Evolutionary conservation across 2,888 invertebrate genomes (phyloP).

Genomic region (Salpingus planirostris): DNA sequence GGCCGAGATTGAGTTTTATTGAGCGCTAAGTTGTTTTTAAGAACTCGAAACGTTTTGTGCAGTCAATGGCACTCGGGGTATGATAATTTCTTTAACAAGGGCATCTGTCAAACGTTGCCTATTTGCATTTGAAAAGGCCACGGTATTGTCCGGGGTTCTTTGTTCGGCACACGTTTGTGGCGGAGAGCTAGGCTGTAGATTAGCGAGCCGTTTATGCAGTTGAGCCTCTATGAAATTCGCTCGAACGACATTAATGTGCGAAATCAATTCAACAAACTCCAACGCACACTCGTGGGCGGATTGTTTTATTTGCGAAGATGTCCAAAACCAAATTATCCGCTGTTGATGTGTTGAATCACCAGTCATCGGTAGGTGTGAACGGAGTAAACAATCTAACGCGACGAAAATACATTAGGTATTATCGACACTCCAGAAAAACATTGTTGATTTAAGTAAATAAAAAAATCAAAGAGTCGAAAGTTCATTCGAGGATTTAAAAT

Average conservation of each 20-base stretch:
- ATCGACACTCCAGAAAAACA: too few relatives aligned
- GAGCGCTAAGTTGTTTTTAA: neutral
- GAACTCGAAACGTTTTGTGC: neutral
- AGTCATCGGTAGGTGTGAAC: too few relatives aligned
- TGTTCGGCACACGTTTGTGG: constrained; percentile 12
- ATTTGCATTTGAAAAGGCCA: constrained; percentile 15
- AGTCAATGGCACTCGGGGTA: constrained; percentile 1
- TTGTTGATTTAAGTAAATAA: too few relatives aligned
- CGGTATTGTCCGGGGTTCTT: constrained; percentile 12
- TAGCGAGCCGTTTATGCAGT: constrained; percentile 13
- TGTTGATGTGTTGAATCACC: too few relatives aligned
- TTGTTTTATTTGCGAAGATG: too few relatives aligned
- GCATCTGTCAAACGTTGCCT: constrained; percentile 14
- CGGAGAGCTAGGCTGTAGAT: constrained; percentile 12
- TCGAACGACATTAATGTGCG: constrained; percentile 9
- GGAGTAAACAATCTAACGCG: too few relatives aligned
- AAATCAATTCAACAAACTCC: constrained; percentile 6
- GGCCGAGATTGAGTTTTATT: too few relatives aligned
- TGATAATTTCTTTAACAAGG: constrained; percentile 13
- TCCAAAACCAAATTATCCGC: too few relatives aligned
- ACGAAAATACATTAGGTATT: too few relatives aligned
- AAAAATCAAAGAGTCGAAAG: too few relatives aligned
- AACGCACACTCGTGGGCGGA: too few relatives aligned
- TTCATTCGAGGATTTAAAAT: too few relatives aligned
- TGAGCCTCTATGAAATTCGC: constrained; percentile 11